A percentile compares a stretch with the other conserved stretches of the same genome.
These are phyloP conservation scores for Danio tinwini DNA, from an alignment of 2,797 vertebrate species.

Conservation along the genomic window DNA sequence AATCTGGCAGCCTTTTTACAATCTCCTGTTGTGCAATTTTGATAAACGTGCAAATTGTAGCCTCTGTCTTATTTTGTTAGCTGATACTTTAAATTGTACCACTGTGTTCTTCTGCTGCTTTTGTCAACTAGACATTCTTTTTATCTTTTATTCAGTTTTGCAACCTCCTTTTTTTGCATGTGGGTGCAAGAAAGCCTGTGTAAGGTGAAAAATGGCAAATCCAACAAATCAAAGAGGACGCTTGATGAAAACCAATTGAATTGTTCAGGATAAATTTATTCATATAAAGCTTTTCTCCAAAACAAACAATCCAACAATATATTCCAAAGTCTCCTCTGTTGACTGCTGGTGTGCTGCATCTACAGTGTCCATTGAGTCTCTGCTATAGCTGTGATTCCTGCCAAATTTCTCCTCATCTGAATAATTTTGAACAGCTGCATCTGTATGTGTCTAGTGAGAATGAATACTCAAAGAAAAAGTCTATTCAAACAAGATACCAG, in stretches of 20 bases:
- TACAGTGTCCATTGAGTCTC: neutral
- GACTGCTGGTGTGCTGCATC: constrained; percentile 26
- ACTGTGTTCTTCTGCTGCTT: too few species aligned
- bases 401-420: constrained; percentile 4
- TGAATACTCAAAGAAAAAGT: constrained; percentile 19
- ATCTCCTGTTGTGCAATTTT: too few species aligned
- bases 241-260: neutral
- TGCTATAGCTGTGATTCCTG: neutral
- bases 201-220: constrained; percentile 5
- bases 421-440: constrained; percentile 19
- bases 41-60: too few species aligned
- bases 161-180: neutral
- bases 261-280: constrained; percentile 1
- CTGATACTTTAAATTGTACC: too few species aligned
- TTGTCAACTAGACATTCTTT: neutral
- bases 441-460: constrained; percentile 22
- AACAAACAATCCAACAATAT: constrained; percentile 15
- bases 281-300: neutral
- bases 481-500: constrained; percentile 7
- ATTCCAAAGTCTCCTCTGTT: constrained; percentile 3
- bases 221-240: neutral
- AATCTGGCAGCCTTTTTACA: too few species aligned
- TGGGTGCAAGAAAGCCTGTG: neutral
- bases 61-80: too few species aligned
- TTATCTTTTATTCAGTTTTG: neutral